Base-by-base conservation (phyloP, 2,888 invertebrate species). In the Augochlorella aurata region DNA sequence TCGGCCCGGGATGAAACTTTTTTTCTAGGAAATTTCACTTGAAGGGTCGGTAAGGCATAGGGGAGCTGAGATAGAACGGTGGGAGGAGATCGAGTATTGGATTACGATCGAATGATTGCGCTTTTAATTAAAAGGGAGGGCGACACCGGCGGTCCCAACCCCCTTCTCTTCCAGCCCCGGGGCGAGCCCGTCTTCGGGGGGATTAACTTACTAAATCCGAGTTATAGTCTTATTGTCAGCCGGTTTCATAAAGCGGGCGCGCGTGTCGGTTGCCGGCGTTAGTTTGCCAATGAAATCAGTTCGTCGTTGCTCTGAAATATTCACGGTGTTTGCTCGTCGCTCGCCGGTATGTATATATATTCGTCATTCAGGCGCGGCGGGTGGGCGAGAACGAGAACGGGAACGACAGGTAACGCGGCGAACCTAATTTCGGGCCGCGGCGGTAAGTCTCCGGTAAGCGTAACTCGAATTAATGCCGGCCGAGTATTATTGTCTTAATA, bases 21-120 rank as follows among this genome's bases (percentile, higher is more conserved):
- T 76, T 76, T 44, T 73, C 80, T 63, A 80, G 83, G 75, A 82
- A 86, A 82, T 86, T 82, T 82, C 86, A 87, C 80, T 85, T 77
- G 61, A 77, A 75, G 70, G 74, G 63, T 65, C 44, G 44, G 10
- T 45, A 61, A 71, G 44, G 71, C 79, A 69, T 63, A 54, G 75
- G 61, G 16, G 49, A 81, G 79, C 82, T 67, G 69, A 82, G 79
- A 83, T 80, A 77, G 81, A 79, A 77, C 82, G 81, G 70, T 67
- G 24, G 72, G 16, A 50, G 77, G 77, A 79, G 84, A 82, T 84
- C 77, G 78, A 71, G 79, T 88, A 87, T 88, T 86, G 85, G 84
- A 88, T 88, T 88, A 88, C 88, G 83, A 88, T 85, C 76, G 83
- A 88, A 88, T 88, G 88, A 88, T 88, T 88, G 87, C 88, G 70